Base-by-base conservation (phyloP, 2,113 vertebrate genomes). In the Pituophis catenifer region DNA sequence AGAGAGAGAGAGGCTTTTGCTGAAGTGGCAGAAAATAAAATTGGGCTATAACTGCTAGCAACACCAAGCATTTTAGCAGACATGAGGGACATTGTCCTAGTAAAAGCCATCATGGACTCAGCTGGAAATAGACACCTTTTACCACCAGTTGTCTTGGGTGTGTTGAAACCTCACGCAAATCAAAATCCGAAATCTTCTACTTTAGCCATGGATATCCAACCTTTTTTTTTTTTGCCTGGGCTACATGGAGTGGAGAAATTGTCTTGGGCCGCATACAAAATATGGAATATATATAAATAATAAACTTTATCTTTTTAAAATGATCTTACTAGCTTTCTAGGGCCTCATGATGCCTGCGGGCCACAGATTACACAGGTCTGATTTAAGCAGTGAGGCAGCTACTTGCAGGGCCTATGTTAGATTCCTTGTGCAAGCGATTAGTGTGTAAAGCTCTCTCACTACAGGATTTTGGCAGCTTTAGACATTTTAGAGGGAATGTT, bases 371-470 rank as follows among this genome's bases (percentile, higher is more conserved):
- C 4, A 70, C 65, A 13, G 5, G 13, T 12, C 29, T 70, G 13
- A 33, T 81, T 53, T 19, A 52, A 19, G n/a, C n/a, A 54, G 52
- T 9, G 59, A 44, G 13, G 48, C 15, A 15, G 50, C 54, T 70
- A 26, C 8, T 90, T 90, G 26, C 75, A 44, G 75, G 8, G 33
- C 75, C 33, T 44, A 44, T 38, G 7, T 8, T 21, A 9, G 75
- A 81, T 81, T 8, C 8, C 33, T 44, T 1, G 17, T 81, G 29
- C 87, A 53, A 88, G 3, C 54, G n/a, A 11, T 58, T 24, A 38
- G 0, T 52, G 15, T 0, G 3, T n/a, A 2, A 3, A 91, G 21
- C 0, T 0, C 89, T 24, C 17, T 38, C 33, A 7, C 54, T 9
- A 90, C 3, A 13, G 24, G 23, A 65, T 57, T n/a, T 53, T 95